Evolutionary conservation across 2,797 vertebrate species (phyloP).

Genomic region (Rhadinocentrus ornatus): DNA sequence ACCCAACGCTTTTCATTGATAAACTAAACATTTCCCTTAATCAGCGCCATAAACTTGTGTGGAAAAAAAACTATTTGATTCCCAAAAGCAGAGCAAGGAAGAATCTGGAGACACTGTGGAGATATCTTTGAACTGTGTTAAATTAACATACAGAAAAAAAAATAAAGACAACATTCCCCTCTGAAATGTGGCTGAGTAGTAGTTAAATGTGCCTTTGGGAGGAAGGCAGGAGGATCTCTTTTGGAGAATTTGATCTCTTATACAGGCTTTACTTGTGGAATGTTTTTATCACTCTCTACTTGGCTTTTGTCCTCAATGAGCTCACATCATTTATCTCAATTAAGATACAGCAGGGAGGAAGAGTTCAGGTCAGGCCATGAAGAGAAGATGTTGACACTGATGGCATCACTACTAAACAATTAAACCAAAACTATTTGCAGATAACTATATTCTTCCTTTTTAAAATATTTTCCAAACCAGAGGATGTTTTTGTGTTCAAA

Average conservation of each 20-base stretch:
- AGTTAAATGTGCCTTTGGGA: neutral
- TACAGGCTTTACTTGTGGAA: neutral
- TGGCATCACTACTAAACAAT: constrained; percentile 7
- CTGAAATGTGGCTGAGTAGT: neutral
- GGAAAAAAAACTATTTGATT: too few species aligned
- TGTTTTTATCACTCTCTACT: constrained; percentile 3
- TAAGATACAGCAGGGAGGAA: constrained; percentile 2
- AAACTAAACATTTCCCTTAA: too few species aligned
- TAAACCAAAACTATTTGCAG: neutral
- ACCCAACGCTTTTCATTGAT: too few species aligned
- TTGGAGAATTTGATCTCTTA: constrained; percentile 15
- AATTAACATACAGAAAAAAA: neutral
- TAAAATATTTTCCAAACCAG: neutral
- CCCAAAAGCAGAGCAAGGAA: too few species aligned
- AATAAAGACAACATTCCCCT: neutral
- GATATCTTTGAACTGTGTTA: neutral
- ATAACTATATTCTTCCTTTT: constrained; percentile 2
- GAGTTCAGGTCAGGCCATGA: constrained; percentile 12
- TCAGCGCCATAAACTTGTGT: too few species aligned
- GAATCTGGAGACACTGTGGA: neutral
- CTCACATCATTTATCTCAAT: constrained; percentile 1
- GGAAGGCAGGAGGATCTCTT: neutral
- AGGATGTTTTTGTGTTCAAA: neutral
- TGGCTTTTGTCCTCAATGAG: neutral
- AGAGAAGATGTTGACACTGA: constrained; percentile 21